A percentile compares a stretch with the other conserved stretches of the same genome.
These are phyloP conservation scores for Sakesphorus luctuosus DNA, from an alignment of 2,113 vertebrate species.

Conservation along the genomic window DNA sequence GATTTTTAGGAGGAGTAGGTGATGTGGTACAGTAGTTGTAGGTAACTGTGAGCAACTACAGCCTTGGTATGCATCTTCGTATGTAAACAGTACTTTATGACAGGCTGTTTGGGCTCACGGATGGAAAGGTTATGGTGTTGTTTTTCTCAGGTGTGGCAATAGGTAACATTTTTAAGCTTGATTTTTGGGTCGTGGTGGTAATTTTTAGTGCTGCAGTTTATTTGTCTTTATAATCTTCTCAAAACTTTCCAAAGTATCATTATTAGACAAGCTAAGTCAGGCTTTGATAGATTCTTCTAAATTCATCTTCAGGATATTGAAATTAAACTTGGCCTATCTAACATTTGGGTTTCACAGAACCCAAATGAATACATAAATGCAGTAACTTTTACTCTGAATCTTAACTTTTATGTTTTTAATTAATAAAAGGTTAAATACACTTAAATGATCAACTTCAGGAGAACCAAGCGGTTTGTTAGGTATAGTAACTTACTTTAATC, in stretches of 20 bases:
- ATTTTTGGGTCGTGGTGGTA: background rate
- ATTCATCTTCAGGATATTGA: background rate
- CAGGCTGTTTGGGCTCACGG: background rate
- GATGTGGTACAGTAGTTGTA: constrained; percentile 54
- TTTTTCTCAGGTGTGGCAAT: background rate
- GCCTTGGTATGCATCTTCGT: background rate
- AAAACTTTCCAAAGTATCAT: background rate
- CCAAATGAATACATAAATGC: background rate
- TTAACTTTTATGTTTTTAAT: background rate
- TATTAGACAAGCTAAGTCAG: background rate
- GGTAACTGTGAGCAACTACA: constrained; percentile 15
- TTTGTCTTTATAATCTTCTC: background rate
- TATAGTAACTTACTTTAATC: background rate
- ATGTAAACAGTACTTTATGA: background rate
- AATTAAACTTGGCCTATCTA: background rate
- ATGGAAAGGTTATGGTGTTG: background rate
- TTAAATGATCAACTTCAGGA: background rate
- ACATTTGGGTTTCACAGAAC: background rate
- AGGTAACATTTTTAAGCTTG: background rate
- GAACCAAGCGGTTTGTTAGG: background rate
- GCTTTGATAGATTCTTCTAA: background rate
- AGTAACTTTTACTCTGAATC: background rate
- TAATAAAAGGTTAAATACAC: background rate
- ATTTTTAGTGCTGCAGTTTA: constrained; percentile 4
- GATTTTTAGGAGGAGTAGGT: constrained; percentile 55